Base-by-base conservation (phyloP, 1,140 invertebrate species). In the Scaptomyza pallida region DNA sequence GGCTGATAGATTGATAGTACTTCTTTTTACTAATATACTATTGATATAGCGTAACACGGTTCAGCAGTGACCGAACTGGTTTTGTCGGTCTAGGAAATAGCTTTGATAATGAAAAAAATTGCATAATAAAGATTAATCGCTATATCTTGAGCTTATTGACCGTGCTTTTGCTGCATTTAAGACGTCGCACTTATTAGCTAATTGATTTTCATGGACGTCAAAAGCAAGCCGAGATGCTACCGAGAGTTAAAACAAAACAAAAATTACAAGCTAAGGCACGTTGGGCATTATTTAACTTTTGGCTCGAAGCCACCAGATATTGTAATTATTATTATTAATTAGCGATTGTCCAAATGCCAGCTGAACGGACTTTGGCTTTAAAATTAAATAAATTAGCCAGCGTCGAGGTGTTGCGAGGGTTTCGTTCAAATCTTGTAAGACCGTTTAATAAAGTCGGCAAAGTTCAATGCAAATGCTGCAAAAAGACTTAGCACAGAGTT, bases 261-360 rank as follows among this genome's bases (percentile, higher is more conserved):
- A 12, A 45, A 47, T 12, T n/a, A 35, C 33, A 35, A 35, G 23
- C 23, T 5, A 17, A 45, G 45, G 55, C 57, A 64, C 54, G 41
- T 71, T 74, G 72, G 55, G 37, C 21, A 61, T 37, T 55, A 45
- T 71, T 86, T 69, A 85, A 65, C 77, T 88, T 19, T 75, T 71
- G 60, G 47, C 52, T 68, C 43, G 43, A 17, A 55, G 45, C 33
- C 16, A 55, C 33, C 16, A 55, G 26, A 59, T 51, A 55, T 21
- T 44, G 51, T 44, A 23, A 54, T 67, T 70, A 62, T 60, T 55
- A 61, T 78, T 86, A 86, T 86, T 88, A 86, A 88, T 88, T 81
- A 81, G 65, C 51, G 78, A 81, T 75, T 78, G 77, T 81, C 67
- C 45, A 62, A 83, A 72, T 75, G 80, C 69, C 79, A 82, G 47